A percentile compares a stretch with the other conserved stretches of the same genome.
These are phyloP conservation scores for Enteromius argenteus DNA, from an alignment of 2,797 vertebrate species.

Conservation along the genomic window DNA sequence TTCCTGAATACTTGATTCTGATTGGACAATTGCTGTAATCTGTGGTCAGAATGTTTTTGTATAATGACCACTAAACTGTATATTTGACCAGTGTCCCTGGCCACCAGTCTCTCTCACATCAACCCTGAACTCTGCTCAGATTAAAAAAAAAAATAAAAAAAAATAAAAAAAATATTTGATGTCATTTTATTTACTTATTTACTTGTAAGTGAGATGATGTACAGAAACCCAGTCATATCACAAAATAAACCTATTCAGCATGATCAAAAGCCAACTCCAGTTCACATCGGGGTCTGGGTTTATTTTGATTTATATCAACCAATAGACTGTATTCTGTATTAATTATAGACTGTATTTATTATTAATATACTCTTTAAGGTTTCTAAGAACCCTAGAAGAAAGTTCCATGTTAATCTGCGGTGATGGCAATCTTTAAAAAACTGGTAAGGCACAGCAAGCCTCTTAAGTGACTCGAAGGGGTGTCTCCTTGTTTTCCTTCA, in stretches of 20 bases:
- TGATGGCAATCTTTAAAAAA: neutral
- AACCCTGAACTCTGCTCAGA: neutral
- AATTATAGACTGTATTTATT: neutral
- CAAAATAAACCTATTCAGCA: neutral
- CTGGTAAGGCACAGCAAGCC: neutral
- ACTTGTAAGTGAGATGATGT: neutral
- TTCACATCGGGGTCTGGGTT: neutral
- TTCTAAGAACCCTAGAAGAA: neutral
- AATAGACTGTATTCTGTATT: neutral
- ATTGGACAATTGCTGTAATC: conserved; percentile 1
- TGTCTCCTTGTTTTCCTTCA: conserved; percentile 22
- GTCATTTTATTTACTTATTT: neutral
- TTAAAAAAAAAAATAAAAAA: neutral
- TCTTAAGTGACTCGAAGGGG: neutral
- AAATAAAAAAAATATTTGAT: neutral
- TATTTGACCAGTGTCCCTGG: neutral
- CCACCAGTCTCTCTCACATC: neutral
- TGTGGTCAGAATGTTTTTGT: neutral
- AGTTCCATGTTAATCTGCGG: conserved; percentile 7
- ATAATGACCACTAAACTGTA: neutral
- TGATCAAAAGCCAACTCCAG: neutral
- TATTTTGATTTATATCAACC: neutral
- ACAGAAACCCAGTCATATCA: neutral
- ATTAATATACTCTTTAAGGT: neutral
- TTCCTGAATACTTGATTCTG: conserved; percentile 11